Conservation (phyloP, 1,140 invertebrate species). For the Stegodyphus dumicola region DNA sequence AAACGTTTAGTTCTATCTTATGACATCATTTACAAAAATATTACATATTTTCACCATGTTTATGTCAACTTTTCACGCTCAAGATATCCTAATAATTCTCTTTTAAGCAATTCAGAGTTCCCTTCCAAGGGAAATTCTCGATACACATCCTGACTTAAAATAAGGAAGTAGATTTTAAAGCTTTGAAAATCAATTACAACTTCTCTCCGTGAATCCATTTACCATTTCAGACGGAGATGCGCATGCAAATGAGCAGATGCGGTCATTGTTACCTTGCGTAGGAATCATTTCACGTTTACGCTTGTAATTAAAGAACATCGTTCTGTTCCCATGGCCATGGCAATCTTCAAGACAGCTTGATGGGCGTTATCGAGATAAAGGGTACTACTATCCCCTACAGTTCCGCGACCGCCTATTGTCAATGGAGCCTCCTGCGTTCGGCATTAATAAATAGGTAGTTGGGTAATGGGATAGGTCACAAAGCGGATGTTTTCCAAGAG, state of each 20-base stretch:
- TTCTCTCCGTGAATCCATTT: not conserved
- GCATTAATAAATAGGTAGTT: slow-evolving; percentile 15
- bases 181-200: too few relatives aligned
- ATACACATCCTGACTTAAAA: too few relatives aligned
- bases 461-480: slow-evolving; percentile 10
- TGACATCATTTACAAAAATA: too few relatives aligned
- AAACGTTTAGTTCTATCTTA: too few relatives aligned
- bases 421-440: not conserved
- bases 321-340: slow-evolving; percentile 1
- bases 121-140: too few relatives aligned
- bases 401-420: not conserved
- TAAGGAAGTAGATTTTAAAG: too few relatives aligned
- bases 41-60: too few relatives aligned
- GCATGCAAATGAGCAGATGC: not conserved
- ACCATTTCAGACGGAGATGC: slow-evolving; percentile 9
- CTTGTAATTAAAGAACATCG: slow-evolving; percentile 31
- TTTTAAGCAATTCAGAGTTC: too few relatives aligned
- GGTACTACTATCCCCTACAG: not conserved
- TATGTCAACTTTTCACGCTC: too few relatives aligned
- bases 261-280: slow-evolving; percentile 13
- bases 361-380: slow-evolving; percentile 17
- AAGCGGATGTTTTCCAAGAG: not conserved
- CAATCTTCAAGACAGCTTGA: slow-evolving; percentile 17
- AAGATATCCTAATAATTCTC: too few relatives aligned
- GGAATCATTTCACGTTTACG: not conserved